A percentile compares a stretch with the other conserved stretches of the same genome.
Conservation (phyloP, 2,888 invertebrate genomes). For the Troglohyphantes excavatus region DNA sequence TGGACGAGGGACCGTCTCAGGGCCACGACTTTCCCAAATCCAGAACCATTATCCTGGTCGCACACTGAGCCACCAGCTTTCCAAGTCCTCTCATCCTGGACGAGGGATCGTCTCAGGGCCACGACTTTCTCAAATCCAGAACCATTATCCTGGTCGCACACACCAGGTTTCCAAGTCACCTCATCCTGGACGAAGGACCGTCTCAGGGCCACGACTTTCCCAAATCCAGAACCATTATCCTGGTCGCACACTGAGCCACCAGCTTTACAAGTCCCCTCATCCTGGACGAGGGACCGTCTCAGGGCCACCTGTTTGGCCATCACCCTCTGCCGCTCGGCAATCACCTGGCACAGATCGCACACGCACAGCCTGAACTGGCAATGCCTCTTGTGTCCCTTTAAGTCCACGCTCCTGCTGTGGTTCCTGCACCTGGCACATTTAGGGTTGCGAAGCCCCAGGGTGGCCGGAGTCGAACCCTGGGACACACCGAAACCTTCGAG, state of each 20-base stretch:
- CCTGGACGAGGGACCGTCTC: slow-evolving; percentile 64
- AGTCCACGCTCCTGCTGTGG: slow-evolving; percentile 60
- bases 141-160: not conserved
- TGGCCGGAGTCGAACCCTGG: not conserved
- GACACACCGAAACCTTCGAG: too few relatives aligned
- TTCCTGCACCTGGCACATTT: slow-evolving; percentile 75
- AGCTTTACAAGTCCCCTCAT: slow-evolving; percentile 34
- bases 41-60: not conserved
- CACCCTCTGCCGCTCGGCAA: slow-evolving; percentile 71
- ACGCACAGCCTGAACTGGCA: slow-evolving; percentile 49
- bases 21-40: too few relatives aligned
- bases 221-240: too few relatives aligned
- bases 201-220: not conserved
- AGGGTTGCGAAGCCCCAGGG: slow-evolving; percentile 49
- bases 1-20: too few relatives aligned
- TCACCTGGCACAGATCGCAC: slow-evolving; percentile 68
- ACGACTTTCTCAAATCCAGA: too few relatives aligned
- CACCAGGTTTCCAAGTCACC: not conserved
- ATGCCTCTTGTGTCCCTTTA: slow-evolving; percentile 71
- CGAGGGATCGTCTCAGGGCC: too few relatives aligned
- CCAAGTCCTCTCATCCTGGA: too few relatives aligned
- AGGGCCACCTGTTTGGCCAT: slow-evolving; percentile 77
- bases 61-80: too few relatives aligned
- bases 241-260: too few relatives aligned
- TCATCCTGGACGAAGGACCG: not conserved